Evolutionary conservation across 2,888 invertebrate genomes (phyloP).

Genomic region (Serrognathus titanus): DNA sequence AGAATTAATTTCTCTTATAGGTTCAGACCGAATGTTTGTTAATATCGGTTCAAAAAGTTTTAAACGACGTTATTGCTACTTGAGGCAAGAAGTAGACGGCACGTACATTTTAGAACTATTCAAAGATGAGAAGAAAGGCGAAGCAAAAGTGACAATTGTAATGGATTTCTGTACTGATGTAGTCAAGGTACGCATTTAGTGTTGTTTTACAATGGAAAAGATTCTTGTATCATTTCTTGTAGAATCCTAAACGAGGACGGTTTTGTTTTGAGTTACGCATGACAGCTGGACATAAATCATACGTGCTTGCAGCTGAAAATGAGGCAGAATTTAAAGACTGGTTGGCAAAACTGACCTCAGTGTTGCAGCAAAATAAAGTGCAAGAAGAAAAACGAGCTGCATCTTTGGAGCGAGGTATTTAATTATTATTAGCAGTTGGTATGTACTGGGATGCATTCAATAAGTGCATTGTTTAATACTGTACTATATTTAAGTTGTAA

Average conservation of each 20-base stretch:
- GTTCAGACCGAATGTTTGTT: constrained; percentile 85
- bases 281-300: constrained; percentile 81
- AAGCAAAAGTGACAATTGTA: constrained; percentile 87
- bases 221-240: constrained; percentile 24
- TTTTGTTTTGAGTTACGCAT: constrained; percentile 86
- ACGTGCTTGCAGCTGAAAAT: constrained; percentile 81
- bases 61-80: constrained; percentile 84
- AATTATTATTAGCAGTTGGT: too few relatives aligned
- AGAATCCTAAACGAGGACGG: constrained; percentile 82
- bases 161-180: constrained; percentile 93
- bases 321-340: constrained; percentile 81
- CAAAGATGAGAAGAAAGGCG: constrained; percentile 89
- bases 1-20: constrained; percentile 21
- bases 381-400: constrained; percentile 75
- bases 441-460: too few relatives aligned
- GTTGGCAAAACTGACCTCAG: constrained; percentile 76
- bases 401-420: constrained; percentile 57
- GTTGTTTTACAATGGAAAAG: background rate
- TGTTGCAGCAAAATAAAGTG: constrained; percentile 77
- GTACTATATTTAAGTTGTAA: too few relatives aligned
- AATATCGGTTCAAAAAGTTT: constrained; percentile 91
- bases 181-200: constrained; percentile 61
- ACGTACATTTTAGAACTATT: constrained; percentile 88
- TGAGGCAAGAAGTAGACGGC: constrained; percentile 86
- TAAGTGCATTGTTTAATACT: too few relatives aligned